Conservation (phyloP, 53 echinoderm and acorn worm genomes). For the Echinometra lucunter region DNA sequence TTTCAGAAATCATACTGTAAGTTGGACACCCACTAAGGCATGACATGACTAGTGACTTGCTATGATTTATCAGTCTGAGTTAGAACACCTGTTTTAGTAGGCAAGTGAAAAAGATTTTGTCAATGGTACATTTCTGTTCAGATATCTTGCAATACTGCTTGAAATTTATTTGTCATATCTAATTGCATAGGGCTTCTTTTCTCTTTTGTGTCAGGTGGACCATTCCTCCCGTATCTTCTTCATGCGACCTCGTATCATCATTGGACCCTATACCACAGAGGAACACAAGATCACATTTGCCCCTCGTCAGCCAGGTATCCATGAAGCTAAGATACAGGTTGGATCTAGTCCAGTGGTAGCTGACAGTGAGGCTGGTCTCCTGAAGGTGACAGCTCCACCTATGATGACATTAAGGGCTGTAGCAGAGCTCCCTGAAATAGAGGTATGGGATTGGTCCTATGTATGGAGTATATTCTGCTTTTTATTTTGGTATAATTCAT, state of each 20-base stretch:
- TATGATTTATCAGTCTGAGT: too few species aligned
- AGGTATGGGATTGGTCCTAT: slow-evolving; percentile 61
- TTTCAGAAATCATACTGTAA: too few species aligned
- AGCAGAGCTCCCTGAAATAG: slow-evolving; percentile 88
- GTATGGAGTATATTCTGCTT: neutral
- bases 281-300: slow-evolving; percentile 87
- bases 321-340: slow-evolving; percentile 84
- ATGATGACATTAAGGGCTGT: slow-evolving; percentile 80
- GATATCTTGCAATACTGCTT: too few species aligned
- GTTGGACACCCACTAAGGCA: too few species aligned
- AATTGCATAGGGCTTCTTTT: neutral
- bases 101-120: too few species aligned
- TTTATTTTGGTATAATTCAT: neutral
- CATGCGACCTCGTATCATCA: slow-evolving; percentile 81
- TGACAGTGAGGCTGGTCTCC: slow-evolving; percentile 70
- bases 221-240: slow-evolving; percentile 75
- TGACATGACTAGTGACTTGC: too few species aligned
- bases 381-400: slow-evolving; percentile 58
- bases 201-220: neutral
- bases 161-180: too few species aligned
- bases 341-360: slow-evolving; percentile 84
- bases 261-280: slow-evolving; percentile 86
- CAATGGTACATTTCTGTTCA: too few species aligned
- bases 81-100: too few species aligned
- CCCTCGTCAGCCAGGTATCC: slow-evolving; percentile 91